Evolutionary conservation across 2,888 invertebrate genomes (phyloP).

Genomic region (Dermolepida albohirtum): DNA sequence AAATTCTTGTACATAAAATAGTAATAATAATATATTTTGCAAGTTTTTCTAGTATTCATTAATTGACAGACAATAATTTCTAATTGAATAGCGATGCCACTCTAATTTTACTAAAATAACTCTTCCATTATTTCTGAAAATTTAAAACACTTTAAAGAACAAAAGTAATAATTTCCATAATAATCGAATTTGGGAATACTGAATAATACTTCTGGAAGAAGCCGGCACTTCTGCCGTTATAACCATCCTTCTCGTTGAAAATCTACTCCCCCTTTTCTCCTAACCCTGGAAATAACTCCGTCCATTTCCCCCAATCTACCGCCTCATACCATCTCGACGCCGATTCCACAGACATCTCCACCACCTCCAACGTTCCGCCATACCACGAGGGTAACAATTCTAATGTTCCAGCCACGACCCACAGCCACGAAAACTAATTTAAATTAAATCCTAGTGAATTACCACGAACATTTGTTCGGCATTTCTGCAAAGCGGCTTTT

Average conservation of each 20-base stretch:
- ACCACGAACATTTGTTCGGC: constrained; percentile 62
- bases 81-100: too few relatives aligned
- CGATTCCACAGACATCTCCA: background rate
- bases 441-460: constrained; percentile 83
- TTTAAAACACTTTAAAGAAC: constrained; percentile 13
- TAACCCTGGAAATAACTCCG: background rate
- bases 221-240: background rate
- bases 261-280: constrained; percentile 7
- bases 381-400: constrained; percentile 25
- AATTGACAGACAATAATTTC: too few relatives aligned
- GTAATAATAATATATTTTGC: too few relatives aligned
- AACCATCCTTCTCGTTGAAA: constrained; percentile 2
- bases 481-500: constrained; percentile 50
- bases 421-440: constrained; percentile 73
- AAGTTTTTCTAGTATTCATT: too few relatives aligned
- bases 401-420: constrained; percentile 37
- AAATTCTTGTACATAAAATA: too few relatives aligned
- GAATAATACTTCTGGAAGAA: constrained; percentile 5
- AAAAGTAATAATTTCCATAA: constrained; percentile 22
- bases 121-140: background rate
- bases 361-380: background rate
- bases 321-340: background rate
- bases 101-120: too few relatives aligned
- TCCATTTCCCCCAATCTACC: background rate
- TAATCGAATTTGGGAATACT: constrained; percentile 19